Evolutionary conservation across 2,888 invertebrate genomes (phyloP).

Genomic region (Vesta saturnalis): DNA sequence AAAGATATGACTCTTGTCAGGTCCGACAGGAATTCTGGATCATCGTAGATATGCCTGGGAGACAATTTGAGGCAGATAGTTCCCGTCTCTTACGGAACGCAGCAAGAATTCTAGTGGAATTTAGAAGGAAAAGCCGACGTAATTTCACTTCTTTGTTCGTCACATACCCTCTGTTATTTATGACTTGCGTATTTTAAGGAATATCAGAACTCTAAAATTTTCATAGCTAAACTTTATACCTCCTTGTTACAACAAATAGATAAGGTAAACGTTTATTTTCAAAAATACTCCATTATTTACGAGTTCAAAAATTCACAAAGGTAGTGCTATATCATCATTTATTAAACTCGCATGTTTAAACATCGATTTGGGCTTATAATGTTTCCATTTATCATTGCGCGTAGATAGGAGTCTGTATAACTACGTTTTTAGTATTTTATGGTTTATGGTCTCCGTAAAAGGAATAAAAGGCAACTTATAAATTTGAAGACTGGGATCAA

Average conservation of each 20-base stretch:
- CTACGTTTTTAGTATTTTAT: constrained; percentile 21
- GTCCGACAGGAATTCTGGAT: constrained; percentile 48
- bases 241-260: constrained; percentile 30
- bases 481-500: neutral
- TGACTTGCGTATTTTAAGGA: constrained; percentile 32
- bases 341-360: constrained; percentile 53
- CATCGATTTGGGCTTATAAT: constrained; percentile 49
- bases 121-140: constrained; percentile 33
- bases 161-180: constrained; percentile 37
- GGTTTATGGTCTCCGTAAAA: constrained; percentile 1
- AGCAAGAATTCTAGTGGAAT: constrained; percentile 48
- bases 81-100: constrained; percentile 45
- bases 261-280: constrained; percentile 38
- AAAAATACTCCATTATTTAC: constrained; percentile 43
- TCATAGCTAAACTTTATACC: constrained; percentile 15
- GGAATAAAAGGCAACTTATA: neutral
- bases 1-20: constrained; percentile 38
- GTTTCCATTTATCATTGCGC: constrained; percentile 50
- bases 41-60: constrained; percentile 45
- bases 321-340: constrained; percentile 53
- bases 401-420: constrained; percentile 39
- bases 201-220: constrained; percentile 35
- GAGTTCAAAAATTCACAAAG: constrained; percentile 45
- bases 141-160: constrained; percentile 38
- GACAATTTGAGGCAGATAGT: constrained; percentile 48